Evolutionary conservation across 2,888 invertebrate species (phyloP), one percentile per base, ranked within the genome.

Genomic region (Phaonia tiefii): DNA sequence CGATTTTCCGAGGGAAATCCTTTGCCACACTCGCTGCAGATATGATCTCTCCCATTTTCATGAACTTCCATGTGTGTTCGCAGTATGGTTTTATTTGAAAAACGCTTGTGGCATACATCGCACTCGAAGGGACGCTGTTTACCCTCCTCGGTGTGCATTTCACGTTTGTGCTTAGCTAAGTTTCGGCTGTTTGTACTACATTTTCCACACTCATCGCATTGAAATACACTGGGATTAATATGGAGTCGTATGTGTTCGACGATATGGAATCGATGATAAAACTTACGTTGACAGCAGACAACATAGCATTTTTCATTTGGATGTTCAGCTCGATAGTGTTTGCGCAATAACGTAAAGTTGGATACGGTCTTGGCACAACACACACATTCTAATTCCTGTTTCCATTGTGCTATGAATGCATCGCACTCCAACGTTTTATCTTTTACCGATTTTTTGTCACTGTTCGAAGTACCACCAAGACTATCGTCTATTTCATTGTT

Each of bases 21-120:
- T 60, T 85, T 86, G 0, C 85, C 85, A 31, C 86, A 86, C 22
- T 84, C 84, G 0, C 83, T 75, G 42, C 86, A 86, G 1, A 84
- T 77, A 49, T 80, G 78, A n/a, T 83, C 80, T 7, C 72, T 71
- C 46, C 58, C 79, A 1, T 79, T 66, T 17, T 79, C 77, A 46
- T 86, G 86, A 7, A 81, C 84, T 17, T 84, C 79, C 78, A 79
- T 74, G 46, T 86, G 86, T 1, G 73, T 63, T 7, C 84, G 79
- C 1, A 86, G 75, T 8, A 72, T 74, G 1, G 75, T 58, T n/a
- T 75, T 70, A 1, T 82, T 77, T 0, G 80, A 31, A 26, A 85
- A 86, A 2, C 63, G 39, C 26, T 84, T 84, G 4, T 82, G 65
- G 42, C 86, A 86, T 1, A 77, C 75, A 0, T 79, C 56, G 37